Conservation (phyloP, 2,888 invertebrate species). For the Cyclophora albipunctata region DNA sequence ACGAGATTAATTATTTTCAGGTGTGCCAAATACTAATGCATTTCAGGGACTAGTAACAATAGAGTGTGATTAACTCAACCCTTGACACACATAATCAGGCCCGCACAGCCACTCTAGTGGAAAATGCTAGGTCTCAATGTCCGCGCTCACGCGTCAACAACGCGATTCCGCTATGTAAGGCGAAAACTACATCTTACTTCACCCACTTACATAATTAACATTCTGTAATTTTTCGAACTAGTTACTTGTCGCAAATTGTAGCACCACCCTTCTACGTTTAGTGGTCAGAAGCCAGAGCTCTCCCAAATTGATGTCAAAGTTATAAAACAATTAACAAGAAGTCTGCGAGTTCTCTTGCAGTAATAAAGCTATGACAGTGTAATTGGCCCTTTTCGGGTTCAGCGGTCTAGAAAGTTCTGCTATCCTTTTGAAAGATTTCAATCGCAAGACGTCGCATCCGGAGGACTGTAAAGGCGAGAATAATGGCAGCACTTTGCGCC, state of each 20-base stretch:
- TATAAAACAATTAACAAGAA: too few relatives aligned
- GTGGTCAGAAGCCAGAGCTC: too few relatives aligned
- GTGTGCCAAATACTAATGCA: conserved; percentile 29
- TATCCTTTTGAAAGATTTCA: conserved; percentile 55
- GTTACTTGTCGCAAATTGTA: too few relatives aligned
- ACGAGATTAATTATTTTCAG: conserved; percentile 21
- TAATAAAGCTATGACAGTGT: conserved; percentile 11
- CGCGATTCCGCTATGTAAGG: conserved; percentile 27
- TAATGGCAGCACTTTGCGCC: conserved; percentile 73
- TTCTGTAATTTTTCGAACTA: too few relatives aligned
- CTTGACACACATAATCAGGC: conserved; percentile 66
- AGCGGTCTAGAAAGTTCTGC: conserved; percentile 54
- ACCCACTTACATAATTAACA: conserved; percentile 3
- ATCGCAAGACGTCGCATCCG: conserved; percentile 43
- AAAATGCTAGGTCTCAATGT: conserved; percentile 58
- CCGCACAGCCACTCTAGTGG: conserved; percentile 63
- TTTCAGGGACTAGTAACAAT: conserved; percentile 63
- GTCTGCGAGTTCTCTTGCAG: not conserved
- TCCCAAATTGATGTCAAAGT: too few relatives aligned
- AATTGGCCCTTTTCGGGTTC: conserved; percentile 56
- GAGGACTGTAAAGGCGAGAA: conserved; percentile 31
- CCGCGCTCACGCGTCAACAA: conserved; percentile 34
- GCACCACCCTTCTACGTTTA: too few relatives aligned
- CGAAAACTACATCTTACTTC: conserved; percentile 28
- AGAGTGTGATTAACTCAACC: conserved; percentile 63